These are phyloP conservation scores for Petrolisthes manimaculis DNA, from an alignment of 2,888 invertebrate genomes.

Conservation along the genomic window DNA sequence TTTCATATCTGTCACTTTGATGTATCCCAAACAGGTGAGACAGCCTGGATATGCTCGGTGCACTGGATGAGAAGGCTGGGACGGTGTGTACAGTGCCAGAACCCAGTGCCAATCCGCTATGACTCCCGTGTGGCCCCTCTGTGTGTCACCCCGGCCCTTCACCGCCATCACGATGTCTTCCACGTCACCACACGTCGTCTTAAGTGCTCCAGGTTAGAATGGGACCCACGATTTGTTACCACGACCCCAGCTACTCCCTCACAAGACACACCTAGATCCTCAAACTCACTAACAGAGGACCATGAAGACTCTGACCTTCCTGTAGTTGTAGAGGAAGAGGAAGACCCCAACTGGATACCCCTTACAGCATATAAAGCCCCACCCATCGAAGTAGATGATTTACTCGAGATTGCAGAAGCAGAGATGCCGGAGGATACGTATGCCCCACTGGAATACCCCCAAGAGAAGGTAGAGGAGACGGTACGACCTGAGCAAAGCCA, in stretches of 20 bases:
- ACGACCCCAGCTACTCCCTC: neutral
- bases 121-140: constrained; percentile 76
- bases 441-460: constrained; percentile 26
- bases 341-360: constrained; percentile 51
- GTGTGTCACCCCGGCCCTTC: constrained; percentile 74
- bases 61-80: constrained; percentile 64
- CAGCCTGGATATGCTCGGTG: constrained; percentile 67
- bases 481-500: neutral
- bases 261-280: neutral
- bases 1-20: neutral
- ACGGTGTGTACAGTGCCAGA: constrained; percentile 44
- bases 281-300: neutral
- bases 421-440: constrained; percentile 54
- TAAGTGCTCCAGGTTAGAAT: constrained; percentile 56
- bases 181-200: constrained; percentile 41
- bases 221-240: constrained; percentile 28
- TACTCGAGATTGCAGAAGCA: constrained; percentile 45
- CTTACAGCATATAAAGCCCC: constrained; percentile 36
- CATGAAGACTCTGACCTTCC: neutral
- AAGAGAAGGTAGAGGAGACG: neutral
- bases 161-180: constrained; percentile 38
- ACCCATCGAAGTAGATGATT: constrained; percentile 44
- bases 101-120: constrained; percentile 71
- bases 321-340: neutral
- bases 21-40: constrained; percentile 69